These are phyloP conservation scores for Chinchilla lanigera DNA, from an alignment of 2,113 vertebrate species.

Conservation along the genomic window DNA sequence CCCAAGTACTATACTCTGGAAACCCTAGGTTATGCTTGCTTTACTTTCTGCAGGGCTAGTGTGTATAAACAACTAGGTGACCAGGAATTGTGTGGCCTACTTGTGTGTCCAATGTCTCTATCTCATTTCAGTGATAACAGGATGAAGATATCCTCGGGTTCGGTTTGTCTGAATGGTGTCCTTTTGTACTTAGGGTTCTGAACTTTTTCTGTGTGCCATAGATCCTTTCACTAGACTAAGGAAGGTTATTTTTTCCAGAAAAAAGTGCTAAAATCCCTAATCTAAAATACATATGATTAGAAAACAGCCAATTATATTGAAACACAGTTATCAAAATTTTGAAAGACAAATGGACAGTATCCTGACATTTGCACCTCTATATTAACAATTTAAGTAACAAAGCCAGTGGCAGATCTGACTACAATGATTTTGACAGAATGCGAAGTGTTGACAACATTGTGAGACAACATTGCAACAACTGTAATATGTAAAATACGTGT, in stretches of 20 bases:
- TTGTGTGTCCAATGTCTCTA: not conserved
- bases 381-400: constrained; percentile 26
- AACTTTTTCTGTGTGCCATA: not conserved
- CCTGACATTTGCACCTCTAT: not conserved
- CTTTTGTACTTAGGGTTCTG: not conserved
- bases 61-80: not conserved
- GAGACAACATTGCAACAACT: not conserved
- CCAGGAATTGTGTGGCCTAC: not conserved
- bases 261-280: constrained; percentile 14
- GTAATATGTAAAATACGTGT: not conserved
- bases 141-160: not conserved
- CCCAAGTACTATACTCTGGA: not conserved
- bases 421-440: not conserved
- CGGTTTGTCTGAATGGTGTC: not conserved
- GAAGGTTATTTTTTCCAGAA: not conserved
- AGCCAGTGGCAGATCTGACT: not conserved
- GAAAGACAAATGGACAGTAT: not conserved
- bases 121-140: constrained; percentile 15
- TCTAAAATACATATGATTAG: constrained; percentile 5
- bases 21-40: not conserved
- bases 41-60: not conserved
- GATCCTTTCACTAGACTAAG: not conserved
- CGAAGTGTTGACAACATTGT: not conserved
- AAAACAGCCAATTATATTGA: not conserved
- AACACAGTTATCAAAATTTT: not conserved